Base-by-base conservation (phyloP, 2,888 invertebrate genomes). In the Nymphalis urticae region DNA sequence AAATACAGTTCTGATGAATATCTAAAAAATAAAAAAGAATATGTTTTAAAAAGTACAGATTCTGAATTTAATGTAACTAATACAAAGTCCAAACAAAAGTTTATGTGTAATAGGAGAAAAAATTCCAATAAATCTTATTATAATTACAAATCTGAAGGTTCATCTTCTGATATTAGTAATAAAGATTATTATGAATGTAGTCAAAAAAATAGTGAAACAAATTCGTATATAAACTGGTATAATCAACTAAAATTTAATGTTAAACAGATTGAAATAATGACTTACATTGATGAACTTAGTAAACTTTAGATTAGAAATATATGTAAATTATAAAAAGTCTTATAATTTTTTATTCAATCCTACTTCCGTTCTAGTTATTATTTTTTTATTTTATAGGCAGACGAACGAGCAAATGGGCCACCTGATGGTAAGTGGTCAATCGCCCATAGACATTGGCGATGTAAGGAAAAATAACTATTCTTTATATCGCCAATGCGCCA, bases 221-320 rank as follows among this genome's bases (percentile, higher is more conserved):
- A 65, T 32, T 56, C 48, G n/a, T 73, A 76, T 48, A 64, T 48
- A 53, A 62, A 77, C 66, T 92, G 92, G 92, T 89, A 86, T 69
- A 84, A 80, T 17, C 78, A 85, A 65, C 75, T 92, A 60, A 87
- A 88, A 80, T 66, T 75, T 51, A 81, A 80, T 63, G 80, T 81
- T 56, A 80, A 82, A 73, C 82, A 84, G 75, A 78, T 92, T 63
- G 87, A 88, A 80, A 75, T 82, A 69, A 73, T 79, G 48, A 50
- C 86, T 16, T 92, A 90, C 70, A 79, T 89, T 60, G 78, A 88
- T 68, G 89, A 89, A 77, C 72, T 92, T 68, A 81, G 80, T 56
- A 82, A 78, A 58, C 59, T 19, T 32, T 32, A 17, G 24, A 32
- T 24, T 56, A 32, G 27, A 19, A 16, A 21, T 16, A 21, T 24